Evolutionary conservation across 1,140 invertebrate genomes (phyloP).

Genomic region (Saxidomus purpurata): DNA sequence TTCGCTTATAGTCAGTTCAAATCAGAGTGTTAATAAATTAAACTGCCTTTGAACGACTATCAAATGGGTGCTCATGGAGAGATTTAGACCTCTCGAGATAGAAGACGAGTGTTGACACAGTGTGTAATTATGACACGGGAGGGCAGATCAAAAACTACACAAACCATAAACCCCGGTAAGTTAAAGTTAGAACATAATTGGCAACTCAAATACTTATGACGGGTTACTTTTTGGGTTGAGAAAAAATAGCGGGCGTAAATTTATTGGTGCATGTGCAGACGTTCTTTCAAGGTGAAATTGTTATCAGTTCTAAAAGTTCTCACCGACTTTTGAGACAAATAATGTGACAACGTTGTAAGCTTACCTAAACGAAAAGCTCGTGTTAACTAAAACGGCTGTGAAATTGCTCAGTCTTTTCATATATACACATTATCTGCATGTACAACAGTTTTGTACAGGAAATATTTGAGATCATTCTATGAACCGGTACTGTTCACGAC

Average conservation of each 20-base stretch:
- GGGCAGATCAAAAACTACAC: constrained; percentile 21
- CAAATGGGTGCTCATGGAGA: neutral
- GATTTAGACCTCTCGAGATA: neutral
- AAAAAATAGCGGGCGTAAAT: neutral
- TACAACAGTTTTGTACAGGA: too few species aligned
- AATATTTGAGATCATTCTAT: too few species aligned
- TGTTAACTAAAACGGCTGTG: too few species aligned
- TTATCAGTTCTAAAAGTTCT: neutral
- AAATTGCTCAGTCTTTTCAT: too few species aligned
- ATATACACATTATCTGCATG: too few species aligned
- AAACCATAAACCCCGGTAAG: neutral
- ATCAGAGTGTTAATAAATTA: constrained; percentile 31
- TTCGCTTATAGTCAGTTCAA: neutral
- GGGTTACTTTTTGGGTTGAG: neutral
- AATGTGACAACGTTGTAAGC: too few species aligned
- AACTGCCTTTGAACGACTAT: constrained; percentile 1
- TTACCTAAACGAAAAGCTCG: too few species aligned
- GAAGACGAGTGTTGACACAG: neutral
- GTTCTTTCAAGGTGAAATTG: neutral
- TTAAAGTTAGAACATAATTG: neutral
- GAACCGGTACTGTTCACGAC: too few species aligned
- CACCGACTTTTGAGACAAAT: too few species aligned
- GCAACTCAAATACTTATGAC: neutral
- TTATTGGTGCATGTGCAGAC: neutral
- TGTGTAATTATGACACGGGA: constrained; percentile 17